Evolutionary conservation across 2,888 invertebrate genomes (phyloP), one percentile per base, ranked within the genome.

Genomic region (Pilophorus perplexus): DNA sequence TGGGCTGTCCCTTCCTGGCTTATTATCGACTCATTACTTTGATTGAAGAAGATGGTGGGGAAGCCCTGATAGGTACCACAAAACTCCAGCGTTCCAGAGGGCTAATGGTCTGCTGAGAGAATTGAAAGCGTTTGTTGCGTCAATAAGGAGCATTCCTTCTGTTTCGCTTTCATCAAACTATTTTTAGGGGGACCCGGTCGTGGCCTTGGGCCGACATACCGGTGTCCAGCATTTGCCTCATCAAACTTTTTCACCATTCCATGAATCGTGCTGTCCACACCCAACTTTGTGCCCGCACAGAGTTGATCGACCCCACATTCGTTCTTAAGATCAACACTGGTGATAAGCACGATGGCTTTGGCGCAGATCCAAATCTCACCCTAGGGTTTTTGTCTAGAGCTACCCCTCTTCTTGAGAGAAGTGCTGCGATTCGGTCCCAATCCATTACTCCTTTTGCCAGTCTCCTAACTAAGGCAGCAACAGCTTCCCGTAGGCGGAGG

Each of bases 111-210:
- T 4, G 14, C 50, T 50, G 8, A 50, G 25, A 5, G 50, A 22
- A 27, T 23, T 50, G 25, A 50, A 50, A n/a, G 50, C 23, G n/a
- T 50, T 50, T 5, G 25, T 50, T 5, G 50, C 50, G 14, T 50
- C 50, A n/a, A 27, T 25, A 3, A 50, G 25, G 23, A 50, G 25
- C 14, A 50, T 25, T n/a, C 50, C 23, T 50, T n/a, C n/a, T n/a
- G n/a, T n/a, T n/a, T n/a, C n/a, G n/a, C n/a, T n/a, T n/a, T n/a
- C n/a, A n/a, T n/a, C n/a, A n/a, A n/a, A n/a, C n/a, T n/a, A n/a
- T n/a, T n/a, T n/a, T n/a, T n/a, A n/a, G n/a, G n/a, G n/a, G n/a
- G n/a, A n/a, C n/a, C n/a, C n/a, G n/a, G n/a, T n/a, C n/a, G n/a
- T n/a, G n/a, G n/a, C n/a, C n/a, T n/a, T n/a, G n/a, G n/a, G n/a